Evolutionary conservation across 23 tunicate genomes (phyloP).

Genomic region (Ciona savignyi): DNA sequence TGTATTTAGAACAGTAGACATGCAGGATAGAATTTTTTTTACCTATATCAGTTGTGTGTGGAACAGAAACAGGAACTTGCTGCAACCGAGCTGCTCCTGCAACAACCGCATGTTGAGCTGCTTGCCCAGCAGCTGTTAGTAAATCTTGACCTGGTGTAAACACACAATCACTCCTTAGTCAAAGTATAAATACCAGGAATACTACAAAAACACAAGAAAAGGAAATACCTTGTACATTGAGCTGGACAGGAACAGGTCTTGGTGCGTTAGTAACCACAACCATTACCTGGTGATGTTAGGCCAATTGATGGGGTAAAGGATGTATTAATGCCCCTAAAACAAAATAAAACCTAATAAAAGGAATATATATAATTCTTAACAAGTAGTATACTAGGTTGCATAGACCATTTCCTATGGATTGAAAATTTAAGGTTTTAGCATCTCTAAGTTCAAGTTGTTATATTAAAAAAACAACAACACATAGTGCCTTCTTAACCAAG

Average conservation of each 20-base stretch:
- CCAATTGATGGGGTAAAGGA: slow-evolving; percentile 27
- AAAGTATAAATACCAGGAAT: neutral
- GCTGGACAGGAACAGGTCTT: slow-evolving; percentile 43
- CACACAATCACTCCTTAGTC: neutral
- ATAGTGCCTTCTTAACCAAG: no score
- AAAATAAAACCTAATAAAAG: no score
- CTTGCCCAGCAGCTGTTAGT: slow-evolving; percentile 21
- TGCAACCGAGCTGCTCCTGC: slow-evolving; percentile 25
- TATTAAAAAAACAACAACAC: no score
- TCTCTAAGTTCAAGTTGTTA: no score
- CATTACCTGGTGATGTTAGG: slow-evolving; percentile 6
- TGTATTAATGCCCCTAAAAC: no score
- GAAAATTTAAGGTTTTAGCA: no score
- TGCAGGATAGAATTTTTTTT: neutral
- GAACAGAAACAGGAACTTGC: slow-evolving; percentile 48
- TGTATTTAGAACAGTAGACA: no score
- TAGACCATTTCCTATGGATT: no score
- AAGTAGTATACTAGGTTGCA: no score
- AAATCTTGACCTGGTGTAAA: slow-evolving; percentile 27
- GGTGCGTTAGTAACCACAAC: slow-evolving; percentile 35
- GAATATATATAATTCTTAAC: no score
- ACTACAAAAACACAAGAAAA: neutral
- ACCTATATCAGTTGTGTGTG: slow-evolving; percentile 51
- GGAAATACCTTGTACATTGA: slow-evolving; percentile 44
- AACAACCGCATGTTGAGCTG: slow-evolving; percentile 22